Percentiles rank a stretch among this genome's conserved stretches.
Evolutionary conservation across 1,140 invertebrate genomes (phyloP).

Genomic region (Xylocopa sonorina): DNA sequence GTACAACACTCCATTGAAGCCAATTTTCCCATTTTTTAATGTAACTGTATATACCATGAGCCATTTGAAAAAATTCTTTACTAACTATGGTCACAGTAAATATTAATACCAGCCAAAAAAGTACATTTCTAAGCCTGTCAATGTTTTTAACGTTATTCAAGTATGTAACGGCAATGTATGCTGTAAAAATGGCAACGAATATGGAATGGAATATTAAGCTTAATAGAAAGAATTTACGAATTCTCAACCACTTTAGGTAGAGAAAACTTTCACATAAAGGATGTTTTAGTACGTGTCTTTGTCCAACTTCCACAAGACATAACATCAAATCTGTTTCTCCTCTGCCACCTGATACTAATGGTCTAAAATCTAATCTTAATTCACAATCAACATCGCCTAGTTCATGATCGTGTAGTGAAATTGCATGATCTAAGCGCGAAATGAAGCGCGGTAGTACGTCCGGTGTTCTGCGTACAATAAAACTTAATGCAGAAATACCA

Average conservation of each 20-base stretch:
- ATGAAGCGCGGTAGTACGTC: slow-evolving; percentile 89
- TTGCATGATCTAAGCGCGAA: slow-evolving; percentile 88
- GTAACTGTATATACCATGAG: slow-evolving; percentile 87
- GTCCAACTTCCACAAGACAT: slow-evolving; percentile 89
- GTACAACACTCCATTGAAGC: slow-evolving; percentile 90
- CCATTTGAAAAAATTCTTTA: slow-evolving; percentile 89
- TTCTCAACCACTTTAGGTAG: slow-evolving; percentile 90
- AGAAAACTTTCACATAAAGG: slow-evolving; percentile 91
- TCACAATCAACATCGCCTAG: slow-evolving; percentile 92
- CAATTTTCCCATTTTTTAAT: slow-evolving; percentile 92
- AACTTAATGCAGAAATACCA: slow-evolving; percentile 89
- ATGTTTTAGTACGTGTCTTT: slow-evolving; percentile 89
- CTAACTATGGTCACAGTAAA: slow-evolving; percentile 85
- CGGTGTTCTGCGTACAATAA: slow-evolving; percentile 90
- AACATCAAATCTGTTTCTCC: slow-evolving; percentile 88
- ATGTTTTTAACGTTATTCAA: slow-evolving; percentile 75
- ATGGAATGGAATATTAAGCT: slow-evolving; percentile 90
- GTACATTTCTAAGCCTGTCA: slow-evolving; percentile 82
- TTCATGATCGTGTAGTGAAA: slow-evolving; percentile 90
- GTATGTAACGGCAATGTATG: slow-evolving; percentile 85
- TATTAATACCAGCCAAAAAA: slow-evolving; percentile 81
- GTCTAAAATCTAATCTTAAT: slow-evolving; percentile 88
- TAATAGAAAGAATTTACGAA: slow-evolving; percentile 91
- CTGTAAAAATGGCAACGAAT: slow-evolving; percentile 88
- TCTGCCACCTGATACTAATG: slow-evolving; percentile 85